Percentiles rank a stretch among this genome's conserved stretches.
These are phyloP conservation scores for Diploscapter pachys DNA, from an alignment of 1,140 invertebrate genomes.

Conservation along the genomic window DNA sequence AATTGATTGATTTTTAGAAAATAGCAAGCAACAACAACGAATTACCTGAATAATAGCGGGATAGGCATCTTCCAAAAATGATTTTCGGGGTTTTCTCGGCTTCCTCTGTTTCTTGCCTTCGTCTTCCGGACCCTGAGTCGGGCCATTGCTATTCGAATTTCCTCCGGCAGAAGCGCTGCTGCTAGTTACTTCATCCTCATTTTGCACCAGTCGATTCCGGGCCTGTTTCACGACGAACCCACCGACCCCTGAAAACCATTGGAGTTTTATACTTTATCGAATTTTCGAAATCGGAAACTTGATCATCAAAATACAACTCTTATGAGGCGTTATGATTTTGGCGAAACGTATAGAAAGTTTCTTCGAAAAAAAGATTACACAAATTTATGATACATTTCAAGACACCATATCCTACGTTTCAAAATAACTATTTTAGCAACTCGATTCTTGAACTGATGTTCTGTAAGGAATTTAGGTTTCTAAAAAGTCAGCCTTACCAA, in stretches of 20 bases:
- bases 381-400: neutral
- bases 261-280: neutral
- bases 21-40: neutral
- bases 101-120: constrained; percentile 57
- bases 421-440: too few relatives aligned
- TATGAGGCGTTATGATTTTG: too few relatives aligned
- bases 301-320: too few relatives aligned
- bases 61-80: constrained; percentile 85
- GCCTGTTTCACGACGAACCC: constrained; percentile 75
- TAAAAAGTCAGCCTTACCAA: neutral
- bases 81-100: constrained; percentile 77
- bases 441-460: too few relatives aligned
- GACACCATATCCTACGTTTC: constrained; percentile 13
- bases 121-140: constrained; percentile 5
- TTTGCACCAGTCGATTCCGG: constrained; percentile 59
- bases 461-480: neutral
- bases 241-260: constrained; percentile 70
- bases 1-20: too few relatives aligned
- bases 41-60: constrained; percentile 74
- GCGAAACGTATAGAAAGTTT: too few relatives aligned
- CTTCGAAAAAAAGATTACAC: too few relatives aligned
- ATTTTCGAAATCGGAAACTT: too few relatives aligned
- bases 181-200: constrained; percentile 25
- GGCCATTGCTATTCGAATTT: too few relatives aligned
- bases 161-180: too few relatives aligned